phyloP scores from a whole-genome alignment of 2,888 invertebrate species.

The Archips crataeganus region DNA sequence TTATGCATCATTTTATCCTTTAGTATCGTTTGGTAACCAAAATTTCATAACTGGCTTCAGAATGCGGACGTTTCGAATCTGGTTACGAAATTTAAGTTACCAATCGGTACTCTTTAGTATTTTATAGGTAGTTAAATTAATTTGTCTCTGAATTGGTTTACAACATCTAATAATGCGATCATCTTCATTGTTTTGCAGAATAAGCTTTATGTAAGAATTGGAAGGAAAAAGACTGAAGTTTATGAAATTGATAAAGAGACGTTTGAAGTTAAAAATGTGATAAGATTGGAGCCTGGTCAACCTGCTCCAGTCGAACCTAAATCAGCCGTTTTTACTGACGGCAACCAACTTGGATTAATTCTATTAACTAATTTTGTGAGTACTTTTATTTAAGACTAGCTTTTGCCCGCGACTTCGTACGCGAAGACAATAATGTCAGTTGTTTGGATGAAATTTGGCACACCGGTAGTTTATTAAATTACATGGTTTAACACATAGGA shows the following conservation, averaged over 20 bases:
- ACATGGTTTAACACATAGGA: too few species aligned
- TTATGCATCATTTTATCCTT: not conserved
- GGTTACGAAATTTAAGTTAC: too few species aligned
- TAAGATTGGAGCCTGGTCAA: slow-evolving; percentile 69
- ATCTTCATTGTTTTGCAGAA: slow-evolving; percentile 82
- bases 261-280: slow-evolving; percentile 66
- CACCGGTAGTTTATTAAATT: too few species aligned
- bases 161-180: not conserved
- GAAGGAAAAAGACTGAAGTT: slow-evolving; percentile 79
- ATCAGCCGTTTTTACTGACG: slow-evolving; percentile 76
- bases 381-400: slow-evolving; percentile 45
- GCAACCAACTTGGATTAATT: slow-evolving; percentile 82
- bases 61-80: too few species aligned
- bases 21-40: too few species aligned
- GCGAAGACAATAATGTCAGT: too few species aligned
- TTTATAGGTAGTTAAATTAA: not conserved
- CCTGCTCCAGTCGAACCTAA: slow-evolving; percentile 66
- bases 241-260: slow-evolving; percentile 77
- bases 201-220: slow-evolving; percentile 92
- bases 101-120: too few species aligned
- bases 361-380: slow-evolving; percentile 76
- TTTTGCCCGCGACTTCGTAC: not conserved
- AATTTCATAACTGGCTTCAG: too few species aligned
- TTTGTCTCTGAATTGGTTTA: not conserved
- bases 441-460: too few species aligned